Evolutionary conservation across 2,888 invertebrate species (phyloP), one percentile per base, ranked within the genome.

Genomic region (Eudemis profundana): DNA sequence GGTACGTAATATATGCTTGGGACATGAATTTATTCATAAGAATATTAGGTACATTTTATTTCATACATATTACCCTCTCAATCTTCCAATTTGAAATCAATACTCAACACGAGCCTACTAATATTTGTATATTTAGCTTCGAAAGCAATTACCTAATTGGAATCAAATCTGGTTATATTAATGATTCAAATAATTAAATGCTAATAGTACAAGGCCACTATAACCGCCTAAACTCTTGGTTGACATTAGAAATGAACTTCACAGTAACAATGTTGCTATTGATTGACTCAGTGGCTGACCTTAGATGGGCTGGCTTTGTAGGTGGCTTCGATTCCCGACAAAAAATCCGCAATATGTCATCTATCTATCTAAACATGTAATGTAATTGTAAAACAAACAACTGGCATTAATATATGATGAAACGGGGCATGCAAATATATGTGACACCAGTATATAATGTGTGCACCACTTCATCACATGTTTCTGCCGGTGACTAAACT

Each of bases 101-200:
- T 23, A 33, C 51, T 7, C 17, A 21, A 61, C 51, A n/a, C 15
- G 36, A n/a, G 19, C n/a, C 29, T 29, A 1, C 21, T 40, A 38
- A 19, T 40, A 40, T 29, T 60, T 4, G 15, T 51, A 53, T 44
- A 51, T 15, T 46, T 44, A 44, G 29, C 27, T 36, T 38, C 23
- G 8, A 21, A 38, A 42, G 15, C 49, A 42, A 38, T 59, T 64
- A 64, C 17, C 36, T 64, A 51, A 64, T 51, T 51, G 56, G 33
- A 49, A 56, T 50, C 42, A 50, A 57, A 51, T 10, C 61, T 61
- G 8, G 46, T 46, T 33, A 50, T 49, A 42, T 47, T 50, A 56
- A 63, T 42, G 56, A 42, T 40, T 23, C 21, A n/a, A 42, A 36
- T 50, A 44, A 57, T 57, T 50, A 56, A 63, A 57, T 63, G 33